A percentile compares a stretch with the other conserved stretches of the same genome.
These are phyloP conservation scores for Neolamprologus cancellatus DNA, from an alignment of 2,113 vertebrate genomes.

Conservation along the genomic window DNA sequence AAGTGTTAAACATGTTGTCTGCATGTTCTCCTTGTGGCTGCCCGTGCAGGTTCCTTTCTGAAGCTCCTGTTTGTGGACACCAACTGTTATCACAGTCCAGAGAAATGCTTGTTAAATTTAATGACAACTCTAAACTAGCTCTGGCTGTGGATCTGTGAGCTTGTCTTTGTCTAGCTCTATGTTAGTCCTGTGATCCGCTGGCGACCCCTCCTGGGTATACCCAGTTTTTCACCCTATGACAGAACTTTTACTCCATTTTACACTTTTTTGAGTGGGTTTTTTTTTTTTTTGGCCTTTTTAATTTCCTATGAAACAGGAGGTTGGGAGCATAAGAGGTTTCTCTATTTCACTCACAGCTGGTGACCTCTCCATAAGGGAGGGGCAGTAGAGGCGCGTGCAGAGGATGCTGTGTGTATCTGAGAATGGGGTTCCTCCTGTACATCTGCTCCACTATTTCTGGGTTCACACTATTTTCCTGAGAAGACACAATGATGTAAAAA, in stretches of 20 bases:
- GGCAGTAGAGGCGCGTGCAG: slow-evolving; percentile 86
- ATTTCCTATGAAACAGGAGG: background rate
- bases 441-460: slow-evolving; percentile 86
- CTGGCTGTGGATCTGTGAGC: background rate
- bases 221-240: background rate
- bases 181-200: background rate
- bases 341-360: slow-evolving; percentile 68
- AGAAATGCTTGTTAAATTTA: background rate
- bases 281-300: background rate
- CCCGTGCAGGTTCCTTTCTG: fast-evolving
- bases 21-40: background rate
- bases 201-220: background rate
- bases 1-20: background rate
- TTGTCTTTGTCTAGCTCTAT: fast-evolving
- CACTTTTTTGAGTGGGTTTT: fast-evolving
- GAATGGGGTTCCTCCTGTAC: slow-evolving; percentile 86
- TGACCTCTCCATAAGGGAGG: slow-evolving; percentile 84
- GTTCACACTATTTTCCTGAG: slow-evolving; percentile 85
- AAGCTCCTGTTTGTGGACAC: background rate
- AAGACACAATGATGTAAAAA: background rate
- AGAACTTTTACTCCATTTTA: background rate
- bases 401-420: slow-evolving; percentile 89
- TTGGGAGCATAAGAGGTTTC: background rate
- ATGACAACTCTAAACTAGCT: background rate
- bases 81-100: background rate